Evolutionary conservation across 2,888 invertebrate genomes (phyloP).

Genomic region (Zootermopsis nevadensis): DNA sequence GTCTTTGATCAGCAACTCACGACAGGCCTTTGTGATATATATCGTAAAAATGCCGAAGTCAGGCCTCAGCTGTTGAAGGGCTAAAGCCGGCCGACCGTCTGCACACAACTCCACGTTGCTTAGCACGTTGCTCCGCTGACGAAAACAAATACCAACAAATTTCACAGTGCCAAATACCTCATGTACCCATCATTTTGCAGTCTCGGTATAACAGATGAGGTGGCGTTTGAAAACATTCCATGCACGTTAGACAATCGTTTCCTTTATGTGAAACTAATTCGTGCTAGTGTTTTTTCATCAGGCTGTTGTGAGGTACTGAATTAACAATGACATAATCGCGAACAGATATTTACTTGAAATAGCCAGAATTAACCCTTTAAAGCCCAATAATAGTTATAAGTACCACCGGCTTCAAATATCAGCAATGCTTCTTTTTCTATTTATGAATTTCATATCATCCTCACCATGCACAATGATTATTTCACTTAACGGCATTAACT

Average conservation of each 20-base stretch:
- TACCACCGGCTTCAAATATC: too few relatives aligned
- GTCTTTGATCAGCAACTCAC: constrained; percentile 34
- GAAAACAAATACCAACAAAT: not conserved
- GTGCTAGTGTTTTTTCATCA: not conserved
- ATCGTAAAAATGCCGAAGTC: constrained; percentile 39
- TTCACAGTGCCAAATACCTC: not conserved
- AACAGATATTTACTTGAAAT: too few relatives aligned
- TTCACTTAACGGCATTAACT: too few relatives aligned
- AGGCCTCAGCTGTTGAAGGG: not conserved
- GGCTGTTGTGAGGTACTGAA: too few relatives aligned
- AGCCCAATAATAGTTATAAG: too few relatives aligned
- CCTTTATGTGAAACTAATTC: too few relatives aligned
- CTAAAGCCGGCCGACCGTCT: not conserved
- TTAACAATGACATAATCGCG: too few relatives aligned
- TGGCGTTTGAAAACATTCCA: not conserved
- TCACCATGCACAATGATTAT: too few relatives aligned
- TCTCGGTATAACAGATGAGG: not conserved
- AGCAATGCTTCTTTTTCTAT: too few relatives aligned
- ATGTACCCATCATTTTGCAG: not conserved
- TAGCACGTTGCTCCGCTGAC: not conserved
- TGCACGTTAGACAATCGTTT: not conserved
- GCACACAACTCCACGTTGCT: too few relatives aligned
- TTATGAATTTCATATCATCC: too few relatives aligned
- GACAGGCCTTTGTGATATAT: constrained; percentile 38
- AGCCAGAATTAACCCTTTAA: too few relatives aligned